A percentile compares a stretch with the other conserved stretches of the same genome.
phyloP scores from a whole-genome alignment of 1,140 invertebrate species.

The Drosophila serrata region DNA sequence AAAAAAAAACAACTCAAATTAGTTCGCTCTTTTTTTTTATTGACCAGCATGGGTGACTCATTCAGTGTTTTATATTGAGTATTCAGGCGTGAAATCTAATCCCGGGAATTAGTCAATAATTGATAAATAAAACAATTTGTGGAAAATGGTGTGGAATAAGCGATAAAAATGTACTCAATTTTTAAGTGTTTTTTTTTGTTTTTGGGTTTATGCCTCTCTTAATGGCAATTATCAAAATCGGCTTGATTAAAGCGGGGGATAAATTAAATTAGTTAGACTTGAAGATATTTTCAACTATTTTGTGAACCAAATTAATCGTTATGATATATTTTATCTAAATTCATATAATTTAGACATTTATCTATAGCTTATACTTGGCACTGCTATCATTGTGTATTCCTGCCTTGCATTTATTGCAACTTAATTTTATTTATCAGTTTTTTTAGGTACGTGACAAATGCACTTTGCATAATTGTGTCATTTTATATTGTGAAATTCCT shows the following conservation, averaged over 20 bases:
- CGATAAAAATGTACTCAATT: slow-evolving; percentile 13
- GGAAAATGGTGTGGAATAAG: slow-evolving; percentile 17
- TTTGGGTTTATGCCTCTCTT: slow-evolving; percentile 2
- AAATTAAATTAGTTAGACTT: not conserved
- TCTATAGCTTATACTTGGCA: not conserved
- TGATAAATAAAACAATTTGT: slow-evolving; percentile 45
- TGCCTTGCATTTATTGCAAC: not conserved
- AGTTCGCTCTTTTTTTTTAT: slow-evolving; percentile 26
- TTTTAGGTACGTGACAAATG: slow-evolving; percentile 10
- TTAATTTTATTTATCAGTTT: slow-evolving; percentile 3
- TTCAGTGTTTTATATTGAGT: slow-evolving; percentile 2
- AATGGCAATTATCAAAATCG: slow-evolving; percentile 8
- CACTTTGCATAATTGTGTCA: slow-evolving; percentile 3
- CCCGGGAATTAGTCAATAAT: slow-evolving; percentile 32
- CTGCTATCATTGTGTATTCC: not conserved
- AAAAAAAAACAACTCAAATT: slow-evolving; percentile 15
- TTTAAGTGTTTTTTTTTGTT: not conserved
- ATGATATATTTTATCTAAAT: not conserved
- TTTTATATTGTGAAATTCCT: slow-evolving; percentile 1
- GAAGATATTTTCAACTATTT: not conserved
- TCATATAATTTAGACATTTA: not conserved
- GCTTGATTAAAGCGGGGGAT: not conserved
- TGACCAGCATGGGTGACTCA: slow-evolving; percentile 40
- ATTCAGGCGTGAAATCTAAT: slow-evolving; percentile 29
- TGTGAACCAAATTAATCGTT: no score